phyloP scores from a whole-genome alignment of 64 coral and sea anemone genomes.

The Catalaphyllia jardinei region DNA sequence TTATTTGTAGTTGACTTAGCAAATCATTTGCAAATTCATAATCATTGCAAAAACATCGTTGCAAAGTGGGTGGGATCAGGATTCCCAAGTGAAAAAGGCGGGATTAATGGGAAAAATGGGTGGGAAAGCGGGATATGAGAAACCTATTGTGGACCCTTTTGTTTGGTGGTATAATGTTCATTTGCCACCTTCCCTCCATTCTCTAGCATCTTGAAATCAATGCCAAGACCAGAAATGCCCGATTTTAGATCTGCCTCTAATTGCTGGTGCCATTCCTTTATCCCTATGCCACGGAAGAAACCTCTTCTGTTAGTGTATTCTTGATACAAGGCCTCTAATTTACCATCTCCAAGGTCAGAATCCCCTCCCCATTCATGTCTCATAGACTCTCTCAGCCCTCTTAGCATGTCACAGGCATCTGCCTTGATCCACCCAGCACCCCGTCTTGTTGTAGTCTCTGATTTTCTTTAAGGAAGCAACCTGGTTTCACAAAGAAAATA shows the following conservation, averaged over 20 bases:
- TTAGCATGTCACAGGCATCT: slow-evolving; percentile 5
- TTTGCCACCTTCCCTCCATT: no score
- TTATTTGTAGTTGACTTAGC: no score
- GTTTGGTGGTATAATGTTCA: no score
- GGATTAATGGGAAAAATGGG: no score
- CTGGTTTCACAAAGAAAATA: no score
- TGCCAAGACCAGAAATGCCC: neutral
- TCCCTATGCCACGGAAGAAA: slow-evolving; percentile 10
- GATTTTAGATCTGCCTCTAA: neutral
- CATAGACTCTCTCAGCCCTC: neutral
- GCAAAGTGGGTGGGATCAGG: no score
- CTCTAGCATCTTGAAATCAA: slow-evolving; percentile 30
- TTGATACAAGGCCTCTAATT: neutral
- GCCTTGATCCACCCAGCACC: slow-evolving; percentile 39
- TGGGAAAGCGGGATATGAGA: no score
- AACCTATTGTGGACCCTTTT: no score
- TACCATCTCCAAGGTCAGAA: neutral
- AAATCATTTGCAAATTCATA: no score
- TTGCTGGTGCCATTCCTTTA: slow-evolving; percentile 29
- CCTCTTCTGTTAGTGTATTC: slow-evolving; percentile 14
- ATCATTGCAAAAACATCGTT: no score
- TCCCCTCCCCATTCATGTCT: slow-evolving; percentile 26
- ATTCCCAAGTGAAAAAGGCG: no score
- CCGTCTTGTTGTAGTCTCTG: neutral
- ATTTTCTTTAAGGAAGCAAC: no score